Evolutionary conservation across 1,140 invertebrate genomes (phyloP).

Genomic region (Dysdera silvatica): DNA sequence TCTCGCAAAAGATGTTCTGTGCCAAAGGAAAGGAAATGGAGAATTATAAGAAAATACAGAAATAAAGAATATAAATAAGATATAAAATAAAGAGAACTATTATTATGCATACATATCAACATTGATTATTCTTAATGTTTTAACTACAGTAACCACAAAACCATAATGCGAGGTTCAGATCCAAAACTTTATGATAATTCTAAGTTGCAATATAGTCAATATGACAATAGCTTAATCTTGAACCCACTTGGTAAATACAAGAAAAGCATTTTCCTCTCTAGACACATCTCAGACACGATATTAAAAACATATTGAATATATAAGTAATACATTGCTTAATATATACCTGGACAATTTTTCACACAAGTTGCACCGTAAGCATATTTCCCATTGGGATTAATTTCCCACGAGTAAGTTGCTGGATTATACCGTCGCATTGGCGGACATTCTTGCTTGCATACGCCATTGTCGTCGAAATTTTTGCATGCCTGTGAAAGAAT

Average conservation of each 20-base stretch:
- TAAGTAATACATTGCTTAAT: background rate
- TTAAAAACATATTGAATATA: background rate
- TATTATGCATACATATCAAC: too few relatives aligned
- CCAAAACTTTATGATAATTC: too few relatives aligned
- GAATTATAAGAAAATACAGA: background rate
- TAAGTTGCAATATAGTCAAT: too few relatives aligned
- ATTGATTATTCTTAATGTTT: too few relatives aligned
- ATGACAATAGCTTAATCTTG: too few relatives aligned
- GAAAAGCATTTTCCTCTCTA: too few relatives aligned
- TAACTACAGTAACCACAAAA: too few relatives aligned
- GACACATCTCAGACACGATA: background rate
- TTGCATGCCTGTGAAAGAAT: conserved; percentile 63
- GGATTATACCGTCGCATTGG: conserved; percentile 88
- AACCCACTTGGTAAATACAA: too few relatives aligned
- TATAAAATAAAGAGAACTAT: too few relatives aligned
- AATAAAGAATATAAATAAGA: background rate
- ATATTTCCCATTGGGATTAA: conserved; percentile 88
- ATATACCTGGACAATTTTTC: conserved; percentile 67
- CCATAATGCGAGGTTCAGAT: too few relatives aligned
- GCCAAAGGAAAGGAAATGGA: background rate
- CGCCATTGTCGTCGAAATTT: conserved; percentile 90
- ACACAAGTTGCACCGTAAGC: conserved; percentile 94
- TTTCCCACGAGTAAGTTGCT: conserved; percentile 78
- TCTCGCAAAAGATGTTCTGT: conserved; percentile 80
- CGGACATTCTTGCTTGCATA: conserved; percentile 90